Conservation (phyloP, 1,140 invertebrate species). For the Drosophila leontia region DNA sequence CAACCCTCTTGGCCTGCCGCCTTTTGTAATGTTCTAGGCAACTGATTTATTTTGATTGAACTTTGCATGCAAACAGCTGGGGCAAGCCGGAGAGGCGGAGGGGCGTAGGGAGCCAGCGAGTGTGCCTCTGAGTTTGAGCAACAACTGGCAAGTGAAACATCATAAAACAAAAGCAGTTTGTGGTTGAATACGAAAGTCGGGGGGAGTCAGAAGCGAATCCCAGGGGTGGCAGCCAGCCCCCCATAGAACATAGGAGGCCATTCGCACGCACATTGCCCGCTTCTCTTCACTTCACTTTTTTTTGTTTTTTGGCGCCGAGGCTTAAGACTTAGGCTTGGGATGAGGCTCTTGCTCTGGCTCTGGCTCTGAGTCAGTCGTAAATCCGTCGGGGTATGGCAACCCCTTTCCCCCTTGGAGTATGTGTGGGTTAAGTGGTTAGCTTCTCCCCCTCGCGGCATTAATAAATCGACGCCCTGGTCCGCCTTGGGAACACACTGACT, state of each 20-base stretch:
- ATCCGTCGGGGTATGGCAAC: conserved; percentile 9
- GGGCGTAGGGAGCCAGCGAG: neutral
- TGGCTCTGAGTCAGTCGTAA: conserved; percentile 43
- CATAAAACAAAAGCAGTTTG: conserved; percentile 66
- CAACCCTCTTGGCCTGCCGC: neutral
- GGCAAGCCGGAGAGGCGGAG: conserved; percentile 14
- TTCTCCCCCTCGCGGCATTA: neutral
- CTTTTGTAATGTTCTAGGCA: conserved; percentile 65
- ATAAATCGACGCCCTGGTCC: neutral
- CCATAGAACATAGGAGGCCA: conserved; percentile 30
- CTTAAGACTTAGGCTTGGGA: conserved; percentile 29
- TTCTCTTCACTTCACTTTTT: neutral
- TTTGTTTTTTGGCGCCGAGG: conserved; percentile 34
- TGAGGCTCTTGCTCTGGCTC: neutral
- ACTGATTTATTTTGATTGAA: conserved; percentile 82
- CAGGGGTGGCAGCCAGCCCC: neutral
- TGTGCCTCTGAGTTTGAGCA: conserved; percentile 26
- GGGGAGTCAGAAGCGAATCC: conserved; percentile 7
- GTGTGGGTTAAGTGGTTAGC: conserved; percentile 1
- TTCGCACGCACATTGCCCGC: conserved; percentile 70
- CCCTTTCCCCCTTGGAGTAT: neutral
- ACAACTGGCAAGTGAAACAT: conserved; percentile 60
- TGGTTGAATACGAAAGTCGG: conserved; percentile 30
- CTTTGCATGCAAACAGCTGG: conserved; percentile 73
- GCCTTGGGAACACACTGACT: neutral